Evolutionary conservation across 2,113 vertebrate genomes (phyloP).

Genomic region (Chlorodrepanis virens): DNA sequence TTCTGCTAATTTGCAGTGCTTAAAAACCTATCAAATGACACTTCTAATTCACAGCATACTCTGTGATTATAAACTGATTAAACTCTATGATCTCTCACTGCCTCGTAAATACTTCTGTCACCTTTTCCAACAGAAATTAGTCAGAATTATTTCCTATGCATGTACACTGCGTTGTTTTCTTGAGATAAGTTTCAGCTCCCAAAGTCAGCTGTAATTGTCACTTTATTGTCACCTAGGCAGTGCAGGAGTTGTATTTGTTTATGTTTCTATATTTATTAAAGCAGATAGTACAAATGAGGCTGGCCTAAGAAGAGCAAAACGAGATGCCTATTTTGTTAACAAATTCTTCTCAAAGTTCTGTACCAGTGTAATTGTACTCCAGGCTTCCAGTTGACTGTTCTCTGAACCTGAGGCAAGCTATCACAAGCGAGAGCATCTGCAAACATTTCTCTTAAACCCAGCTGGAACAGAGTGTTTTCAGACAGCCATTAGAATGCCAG

Average conservation of each 20-base stretch:
- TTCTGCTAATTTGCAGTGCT: slow-evolving; percentile 24
- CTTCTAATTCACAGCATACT: background rate
- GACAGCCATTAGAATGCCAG: background rate
- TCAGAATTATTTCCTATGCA: background rate
- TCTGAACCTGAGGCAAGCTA: background rate
- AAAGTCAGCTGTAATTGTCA: background rate
- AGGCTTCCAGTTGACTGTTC: background rate
- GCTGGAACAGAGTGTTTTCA: background rate
- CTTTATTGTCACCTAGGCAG: background rate
- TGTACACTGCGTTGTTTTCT: background rate
- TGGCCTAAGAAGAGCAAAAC: background rate
- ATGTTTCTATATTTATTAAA: background rate
- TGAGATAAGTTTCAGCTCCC: background rate
- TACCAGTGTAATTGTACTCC: background rate
- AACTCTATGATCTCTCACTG: background rate
- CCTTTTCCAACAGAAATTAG: slow-evolving; percentile 1
- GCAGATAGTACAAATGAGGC: background rate
- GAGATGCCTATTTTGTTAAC: background rate
- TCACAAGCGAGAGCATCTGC: background rate
- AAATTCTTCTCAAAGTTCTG: background rate
- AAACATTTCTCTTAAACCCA: background rate
- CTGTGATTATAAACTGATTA: slow-evolving; percentile 41
- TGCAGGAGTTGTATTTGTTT: background rate
- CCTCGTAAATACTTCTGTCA: background rate
- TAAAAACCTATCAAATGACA: slow-evolving; percentile 22